phyloP scores from a whole-genome alignment of 92 coral and sea anemone genomes.

The Zoanthus sociatus region DNA sequence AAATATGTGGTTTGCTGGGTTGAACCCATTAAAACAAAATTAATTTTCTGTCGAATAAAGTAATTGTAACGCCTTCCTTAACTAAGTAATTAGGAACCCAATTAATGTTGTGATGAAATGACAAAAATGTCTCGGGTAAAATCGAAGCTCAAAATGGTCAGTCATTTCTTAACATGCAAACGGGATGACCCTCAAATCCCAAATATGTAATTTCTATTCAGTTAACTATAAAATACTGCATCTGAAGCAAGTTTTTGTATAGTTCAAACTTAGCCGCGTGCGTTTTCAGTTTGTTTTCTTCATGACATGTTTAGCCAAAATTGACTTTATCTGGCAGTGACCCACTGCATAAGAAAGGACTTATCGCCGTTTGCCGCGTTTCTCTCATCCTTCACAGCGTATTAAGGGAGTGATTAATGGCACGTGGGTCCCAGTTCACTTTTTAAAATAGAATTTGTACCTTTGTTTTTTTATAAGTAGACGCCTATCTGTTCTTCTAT shows the following conservation, averaged over 20 bases:
- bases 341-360: not conserved
- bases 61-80: constrained; percentile 37
- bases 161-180: not conserved
- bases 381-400: constrained; percentile 25
- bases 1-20: not conserved
- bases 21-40: constrained; percentile 37
- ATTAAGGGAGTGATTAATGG: constrained; percentile 47
- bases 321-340: not conserved
- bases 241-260: not conserved
- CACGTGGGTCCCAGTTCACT: constrained; percentile 26
- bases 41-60: constrained; percentile 27
- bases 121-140: constrained; percentile 16
- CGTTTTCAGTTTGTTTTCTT: not conserved
- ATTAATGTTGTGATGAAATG: constrained; percentile 41
- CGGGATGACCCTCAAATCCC: not conserved
- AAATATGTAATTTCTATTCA: not conserved
- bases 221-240: not conserved
- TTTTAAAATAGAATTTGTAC: not conserved
- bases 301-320: not conserved
- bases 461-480: not conserved
- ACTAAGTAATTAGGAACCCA: constrained; percentile 30
- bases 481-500: too few relatives aligned
- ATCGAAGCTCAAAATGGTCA: not conserved
- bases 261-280: not conserved
- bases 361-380: constrained; percentile 22